Evolutionary conservation across 2,888 invertebrate genomes (phyloP), one percentile per base, ranked within the genome.

Genomic region (Peribatodes rhomboidaria): DNA sequence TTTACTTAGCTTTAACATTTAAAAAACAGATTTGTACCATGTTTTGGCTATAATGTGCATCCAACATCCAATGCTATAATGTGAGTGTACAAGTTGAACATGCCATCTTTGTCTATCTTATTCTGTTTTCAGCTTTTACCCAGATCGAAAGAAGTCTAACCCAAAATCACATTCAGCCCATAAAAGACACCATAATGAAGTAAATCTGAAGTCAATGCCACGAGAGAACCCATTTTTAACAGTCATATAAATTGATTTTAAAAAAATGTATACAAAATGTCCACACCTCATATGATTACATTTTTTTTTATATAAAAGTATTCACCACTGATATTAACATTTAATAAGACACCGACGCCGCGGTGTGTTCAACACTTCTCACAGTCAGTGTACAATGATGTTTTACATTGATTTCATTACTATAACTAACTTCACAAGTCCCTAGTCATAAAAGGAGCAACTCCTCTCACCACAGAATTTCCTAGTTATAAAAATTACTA

Each of bases 381-480:
- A 85, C 79, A 82, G 82, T 85, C 84, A 81, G 84, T 80, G 79
- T 82, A 84, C 81, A 82, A 76, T 74, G 73, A 80, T 69, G 75
- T 81, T 78, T 55, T 84, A 83, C 83, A 84, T 83, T 84, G 79
- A 75, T 78, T 74, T 79, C 72, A 77, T 76, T 80, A 74, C 81
- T 79, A 76, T 76, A 77, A 77, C 77, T 77, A 78, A 79, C 83
- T 83, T 84, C 88, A 89, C 88, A 87, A 87, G 86, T 90, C 85
- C 84, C 83, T 85, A 82, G 81, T 84, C 78, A 80, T 68, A 84
- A 87, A 56, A 88, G 90, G 90, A 92, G 88, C 82, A 90, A 92
- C 90, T 88, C 92, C 91, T 91, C 92, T 88, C 92, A 87, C 90
- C 92, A 93, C 91, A 92, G 90, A 92, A 88, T 89, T 92, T 89